Percentiles rank a stretch among this genome's conserved stretches.
These are phyloP conservation scores for Coecobrya sp. DNA, from an alignment of 2,888 invertebrate genomes.

Conservation along the genomic window DNA sequence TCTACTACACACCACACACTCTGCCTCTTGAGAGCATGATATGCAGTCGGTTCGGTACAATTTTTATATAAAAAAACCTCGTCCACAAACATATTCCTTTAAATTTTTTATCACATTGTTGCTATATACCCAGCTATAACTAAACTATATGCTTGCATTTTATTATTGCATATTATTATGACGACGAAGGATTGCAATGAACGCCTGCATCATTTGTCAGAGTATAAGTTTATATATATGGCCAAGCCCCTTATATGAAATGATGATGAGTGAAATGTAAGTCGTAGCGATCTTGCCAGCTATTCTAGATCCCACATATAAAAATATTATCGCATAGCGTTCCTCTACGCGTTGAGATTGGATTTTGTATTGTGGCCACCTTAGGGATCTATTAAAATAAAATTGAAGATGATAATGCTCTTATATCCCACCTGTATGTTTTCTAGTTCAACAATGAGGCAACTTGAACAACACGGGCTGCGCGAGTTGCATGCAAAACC, in stretches of 20 bases:
- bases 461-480: background rate
- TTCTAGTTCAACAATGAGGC: constrained; percentile 49
- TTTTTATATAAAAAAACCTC: background rate
- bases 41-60: background rate
- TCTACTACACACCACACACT: background rate
- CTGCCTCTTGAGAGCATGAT: too few relatives aligned
- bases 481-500: background rate
- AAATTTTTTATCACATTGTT: background rate
- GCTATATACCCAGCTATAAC: background rate
- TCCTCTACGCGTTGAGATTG: background rate
- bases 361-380: constrained; percentile 26
- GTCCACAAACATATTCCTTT: background rate
- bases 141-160: background rate
- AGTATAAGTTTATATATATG: background rate
- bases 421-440: constrained; percentile 45
- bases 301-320: background rate
- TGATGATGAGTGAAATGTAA: background rate
- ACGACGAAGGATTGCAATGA: background rate
- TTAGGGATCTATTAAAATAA: constrained; percentile 22
- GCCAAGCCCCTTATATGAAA: constrained; percentile 1
- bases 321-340: background rate
- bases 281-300: background rate
- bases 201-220: constrained; percentile 2
- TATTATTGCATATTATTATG: background rate
- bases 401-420: constrained; percentile 5